These are phyloP conservation scores for Bujurquina vittata DNA, from an alignment of 2,113 vertebrate species.

Conservation along the genomic window DNA sequence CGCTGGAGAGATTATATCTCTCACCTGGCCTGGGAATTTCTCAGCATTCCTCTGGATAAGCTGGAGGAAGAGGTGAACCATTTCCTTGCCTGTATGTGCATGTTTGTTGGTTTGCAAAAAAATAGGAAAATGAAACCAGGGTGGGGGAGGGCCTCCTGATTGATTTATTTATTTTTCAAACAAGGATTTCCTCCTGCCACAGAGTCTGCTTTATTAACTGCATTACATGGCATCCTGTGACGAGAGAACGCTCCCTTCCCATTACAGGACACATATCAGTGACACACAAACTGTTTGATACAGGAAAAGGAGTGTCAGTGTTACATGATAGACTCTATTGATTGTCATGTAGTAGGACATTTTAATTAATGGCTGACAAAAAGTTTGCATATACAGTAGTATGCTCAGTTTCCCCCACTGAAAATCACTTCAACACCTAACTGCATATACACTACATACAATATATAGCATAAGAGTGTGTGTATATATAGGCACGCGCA, in stretches of 20 bases:
- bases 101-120: background rate
- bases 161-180: background rate
- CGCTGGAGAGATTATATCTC: too few relatives aligned
- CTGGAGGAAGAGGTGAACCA: too few relatives aligned
- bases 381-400: background rate
- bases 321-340: background rate
- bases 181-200: slow-evolving; percentile 61
- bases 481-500: background rate
- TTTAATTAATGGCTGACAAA: background rate
- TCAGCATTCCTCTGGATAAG: too few relatives aligned
- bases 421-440: background rate
- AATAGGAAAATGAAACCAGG: background rate
- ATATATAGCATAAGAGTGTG: background rate
- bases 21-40: too few relatives aligned
- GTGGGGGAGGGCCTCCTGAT: slow-evolving; percentile 3
- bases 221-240: slow-evolving; percentile 64
- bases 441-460: background rate
- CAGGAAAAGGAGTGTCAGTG: background rate
- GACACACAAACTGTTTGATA: background rate
- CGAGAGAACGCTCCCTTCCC: slow-evolving; percentile 33
- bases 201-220: slow-evolving; percentile 48
- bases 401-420: background rate
- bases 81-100: background rate
- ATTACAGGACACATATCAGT: slow-evolving; percentile 32
- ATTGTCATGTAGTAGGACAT: background rate